A percentile compares a stretch with the other conserved stretches of the same genome.
phyloP scores from a whole-genome alignment of 2,797 vertebrate species.

The Tadarida brasiliensis region DNA sequence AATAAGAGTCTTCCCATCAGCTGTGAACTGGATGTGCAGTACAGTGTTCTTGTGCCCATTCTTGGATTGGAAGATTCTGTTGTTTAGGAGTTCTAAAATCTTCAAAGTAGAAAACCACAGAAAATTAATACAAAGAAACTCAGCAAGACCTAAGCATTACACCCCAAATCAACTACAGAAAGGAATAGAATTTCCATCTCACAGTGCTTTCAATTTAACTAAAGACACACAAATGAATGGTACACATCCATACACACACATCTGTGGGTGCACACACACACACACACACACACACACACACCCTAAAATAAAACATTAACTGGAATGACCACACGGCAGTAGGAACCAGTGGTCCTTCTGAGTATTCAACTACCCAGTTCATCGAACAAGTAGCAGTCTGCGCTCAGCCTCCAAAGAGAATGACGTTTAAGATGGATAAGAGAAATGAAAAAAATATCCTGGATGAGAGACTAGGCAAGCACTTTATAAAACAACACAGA shows the following conservation, averaged over 20 bases:
- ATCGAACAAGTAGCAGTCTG: conserved; percentile 8
- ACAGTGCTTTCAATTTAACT: neutral
- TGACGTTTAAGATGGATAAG: neutral
- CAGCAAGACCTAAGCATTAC: neutral
- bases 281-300: neutral
- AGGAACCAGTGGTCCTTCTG: conserved; percentile 26
- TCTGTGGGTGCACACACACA: neutral
- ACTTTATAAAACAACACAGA: conserved; percentile 38
- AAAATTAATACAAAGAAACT: conserved; percentile 56
- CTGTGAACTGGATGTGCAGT: conserved; percentile 92
- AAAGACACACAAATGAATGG: conserved; percentile 22
- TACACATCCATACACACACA: neutral
- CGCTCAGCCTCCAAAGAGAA: conserved; percentile 49
- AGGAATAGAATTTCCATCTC: neutral
- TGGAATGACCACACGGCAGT: neutral
- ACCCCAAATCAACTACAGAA: neutral
- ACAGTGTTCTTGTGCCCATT: conserved; percentile 91
- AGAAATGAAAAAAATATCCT: neutral
- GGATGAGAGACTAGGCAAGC: neutral
- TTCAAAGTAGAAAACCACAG: conserved; percentile 82
- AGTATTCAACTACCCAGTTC: conserved; percentile 30
- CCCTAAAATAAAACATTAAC: neutral
- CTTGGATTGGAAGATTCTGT: conserved; percentile 87
- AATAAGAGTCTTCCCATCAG: conserved; percentile 90
- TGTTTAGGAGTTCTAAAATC: conserved; percentile 93